Percentiles rank a stretch among this genome's conserved stretches.
These are phyloP conservation scores for Thymallus thymallus DNA, from an alignment of 2,113 vertebrate species.

Conservation along the genomic window DNA sequence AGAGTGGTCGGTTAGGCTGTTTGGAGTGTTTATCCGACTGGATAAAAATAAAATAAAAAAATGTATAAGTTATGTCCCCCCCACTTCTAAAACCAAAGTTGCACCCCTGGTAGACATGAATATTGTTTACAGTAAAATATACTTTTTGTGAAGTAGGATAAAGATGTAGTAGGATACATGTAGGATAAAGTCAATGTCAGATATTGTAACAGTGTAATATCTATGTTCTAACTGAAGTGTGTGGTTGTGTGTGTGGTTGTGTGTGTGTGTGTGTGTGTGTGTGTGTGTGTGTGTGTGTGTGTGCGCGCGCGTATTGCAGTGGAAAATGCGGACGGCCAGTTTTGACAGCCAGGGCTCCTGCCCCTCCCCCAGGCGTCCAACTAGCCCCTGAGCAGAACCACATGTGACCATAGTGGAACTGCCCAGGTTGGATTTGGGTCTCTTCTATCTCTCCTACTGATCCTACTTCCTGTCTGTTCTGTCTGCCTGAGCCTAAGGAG, in stretches of 20 bases:
- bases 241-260: too few species aligned
- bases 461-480: conserved; percentile 65
- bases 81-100: too few species aligned
- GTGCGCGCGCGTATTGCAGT: conserved; percentile 82
- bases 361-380: conserved; percentile 88
- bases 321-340: conserved; percentile 93
- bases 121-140: too few species aligned
- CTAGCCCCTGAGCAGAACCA: conserved; percentile 83
- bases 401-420: conserved; percentile 57
- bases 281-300: too few species aligned
- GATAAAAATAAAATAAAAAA: too few species aligned
- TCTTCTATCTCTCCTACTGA: conserved; percentile 50
- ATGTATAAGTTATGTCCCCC: too few species aligned
- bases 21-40: too few species aligned
- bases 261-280: too few species aligned
- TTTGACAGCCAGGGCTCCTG: conserved; percentile 96
- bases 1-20: too few species aligned
- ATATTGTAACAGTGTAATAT: not conserved
- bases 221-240: not conserved
- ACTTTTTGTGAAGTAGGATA: too few species aligned
- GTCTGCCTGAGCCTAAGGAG: conserved; percentile 61
- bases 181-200: not conserved
- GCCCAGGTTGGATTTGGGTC: conserved; percentile 54
- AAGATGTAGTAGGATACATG: too few species aligned
- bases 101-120: too few species aligned